Conservation (phyloP, 2,888 invertebrate genomes). For the Oscheius myriophilus region DNA sequence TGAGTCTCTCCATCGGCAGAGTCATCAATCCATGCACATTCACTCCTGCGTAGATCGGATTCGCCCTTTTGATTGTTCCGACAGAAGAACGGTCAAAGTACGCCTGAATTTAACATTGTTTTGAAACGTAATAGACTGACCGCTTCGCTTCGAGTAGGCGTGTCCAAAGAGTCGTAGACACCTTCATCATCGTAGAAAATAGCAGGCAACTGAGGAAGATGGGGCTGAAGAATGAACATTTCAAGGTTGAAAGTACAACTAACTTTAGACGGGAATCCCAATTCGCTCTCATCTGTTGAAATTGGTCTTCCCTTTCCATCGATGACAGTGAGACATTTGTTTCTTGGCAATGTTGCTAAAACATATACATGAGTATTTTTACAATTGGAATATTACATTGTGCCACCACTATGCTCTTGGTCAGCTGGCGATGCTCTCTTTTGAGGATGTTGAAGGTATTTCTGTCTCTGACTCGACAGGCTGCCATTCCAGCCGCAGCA, state of each 20-base stretch:
- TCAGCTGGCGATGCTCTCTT: slow-evolving; percentile 28
- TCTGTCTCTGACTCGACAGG: slow-evolving; percentile 24
- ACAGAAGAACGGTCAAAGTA: slow-evolving; percentile 29
- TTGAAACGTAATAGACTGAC: slow-evolving; percentile 3
- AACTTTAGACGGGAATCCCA: slow-evolving; percentile 2
- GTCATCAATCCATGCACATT: slow-evolving; percentile 29
- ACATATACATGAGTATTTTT: not conserved
- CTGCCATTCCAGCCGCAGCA: slow-evolving; percentile 26
- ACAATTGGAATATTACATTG: slow-evolving; percentile 3
- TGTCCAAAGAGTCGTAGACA: slow-evolving; percentile 31
- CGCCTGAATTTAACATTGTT: slow-evolving; percentile 9
- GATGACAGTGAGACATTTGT: slow-evolving; percentile 27
- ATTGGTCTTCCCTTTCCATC: slow-evolving; percentile 27
- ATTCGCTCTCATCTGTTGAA: slow-evolving; percentile 29
- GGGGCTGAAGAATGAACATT: not conserved
- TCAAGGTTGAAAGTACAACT: not conserved
- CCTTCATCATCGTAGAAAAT: slow-evolving; percentile 32
- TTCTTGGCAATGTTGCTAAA: slow-evolving; percentile 22
- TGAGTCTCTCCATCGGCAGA: slow-evolving; percentile 22
- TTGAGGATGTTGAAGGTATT: slow-evolving; percentile 29
- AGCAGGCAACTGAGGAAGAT: slow-evolving; percentile 12
- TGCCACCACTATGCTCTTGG: slow-evolving; percentile 33
- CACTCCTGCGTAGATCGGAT: slow-evolving; percentile 28
- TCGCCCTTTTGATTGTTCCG: slow-evolving; percentile 26
- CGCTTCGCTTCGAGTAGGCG: slow-evolving; percentile 29